These are phyloP conservation scores for Castor canadensis DNA, from an alignment of 2,113 vertebrate genomes.

Conservation along the genomic window DNA sequence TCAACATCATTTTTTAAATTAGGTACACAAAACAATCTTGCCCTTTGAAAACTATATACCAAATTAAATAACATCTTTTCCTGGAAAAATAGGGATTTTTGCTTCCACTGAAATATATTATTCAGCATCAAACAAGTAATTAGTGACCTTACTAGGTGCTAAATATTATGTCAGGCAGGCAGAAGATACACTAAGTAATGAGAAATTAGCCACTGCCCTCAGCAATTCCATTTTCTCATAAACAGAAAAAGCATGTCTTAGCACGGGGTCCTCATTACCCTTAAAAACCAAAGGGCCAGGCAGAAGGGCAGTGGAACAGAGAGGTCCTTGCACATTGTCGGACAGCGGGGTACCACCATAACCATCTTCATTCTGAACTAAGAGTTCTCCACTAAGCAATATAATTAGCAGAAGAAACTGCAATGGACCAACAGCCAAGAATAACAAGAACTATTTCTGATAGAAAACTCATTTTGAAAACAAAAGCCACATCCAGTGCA, in stretches of 20 bases:
- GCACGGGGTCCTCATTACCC: not conserved
- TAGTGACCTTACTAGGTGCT: not conserved
- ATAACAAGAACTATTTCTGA: not conserved
- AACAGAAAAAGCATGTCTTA: not conserved
- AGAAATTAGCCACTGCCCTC: not conserved
- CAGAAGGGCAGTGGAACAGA: not conserved
- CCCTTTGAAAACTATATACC: conserved; percentile 21
- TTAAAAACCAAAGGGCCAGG: not conserved
- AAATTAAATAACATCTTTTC: conserved; percentile 26
- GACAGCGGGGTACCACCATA: not conserved
- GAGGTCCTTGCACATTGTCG: not conserved
- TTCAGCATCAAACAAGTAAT: conserved; percentile 37
- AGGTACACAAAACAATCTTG: conserved; percentile 23
- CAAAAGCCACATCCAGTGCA: not conserved
- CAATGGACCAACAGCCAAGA: not conserved
- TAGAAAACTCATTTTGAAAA: not conserved
- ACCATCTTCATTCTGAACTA: not conserved
- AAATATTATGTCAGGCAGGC: not conserved
- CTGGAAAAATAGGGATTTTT: not conserved
- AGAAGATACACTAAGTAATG: not conserved
- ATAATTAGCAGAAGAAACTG: not conserved
- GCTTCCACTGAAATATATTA: conserved; percentile 12
- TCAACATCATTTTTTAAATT: conserved; percentile 6
- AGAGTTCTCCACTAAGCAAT: not conserved
- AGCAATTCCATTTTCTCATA: not conserved